Evolutionary conservation across 37 sponge, comb jelly and placozoan species (phyloP), one percentile per base, ranked within the genome.

Genomic region (Halisarca cf. caerulea): DNA sequence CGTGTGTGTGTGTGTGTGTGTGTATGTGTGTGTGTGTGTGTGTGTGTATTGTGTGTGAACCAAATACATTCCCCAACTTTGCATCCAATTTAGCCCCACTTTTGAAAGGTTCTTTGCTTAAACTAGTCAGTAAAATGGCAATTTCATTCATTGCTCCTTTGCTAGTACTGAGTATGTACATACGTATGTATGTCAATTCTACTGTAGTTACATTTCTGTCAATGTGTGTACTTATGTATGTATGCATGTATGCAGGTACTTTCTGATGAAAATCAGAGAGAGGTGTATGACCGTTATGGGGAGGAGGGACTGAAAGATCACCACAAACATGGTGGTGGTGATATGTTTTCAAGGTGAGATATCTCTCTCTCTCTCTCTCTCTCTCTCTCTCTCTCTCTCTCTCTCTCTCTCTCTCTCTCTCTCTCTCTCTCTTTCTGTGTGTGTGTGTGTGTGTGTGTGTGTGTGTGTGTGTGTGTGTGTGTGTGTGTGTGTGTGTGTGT

Each of bases 261-360:
- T n/a, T 83, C 89, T 28, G 97, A 96, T 62, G 85, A 86, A 18
- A 95, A 96, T 33, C 92, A 94, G 82, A 80, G 96, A 34, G 75
- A 92, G 51, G 86, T 93, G 7, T 98, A 90, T 83, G 94, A 98
- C 84, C 83, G 75, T 41, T 88, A 90, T 64, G 99, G 99, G n/a
- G 99, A 98, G 82, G 99, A 98, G 15, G 99, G 97, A 0, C 79
- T 96, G 47, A 59, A 79, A 25, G 82, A 94, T 87, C 82, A 88
- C 33, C 83, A 72, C 6, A 74, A 70, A 17, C 25, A 72, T 21
- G 85, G 87, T 24, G 86, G 85, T 0, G 88, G 83, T 6, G 92
- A 87, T 37, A 72, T 92, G 72, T 92, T 92, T 78, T 61, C 83
- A 37, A 80, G 61, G 90, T 87, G 20, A 14, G 37, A 3, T n/a